phyloP scores from a whole-genome alignment of 1,140 invertebrate genomes.

The Sesamia nonagrioides region DNA sequence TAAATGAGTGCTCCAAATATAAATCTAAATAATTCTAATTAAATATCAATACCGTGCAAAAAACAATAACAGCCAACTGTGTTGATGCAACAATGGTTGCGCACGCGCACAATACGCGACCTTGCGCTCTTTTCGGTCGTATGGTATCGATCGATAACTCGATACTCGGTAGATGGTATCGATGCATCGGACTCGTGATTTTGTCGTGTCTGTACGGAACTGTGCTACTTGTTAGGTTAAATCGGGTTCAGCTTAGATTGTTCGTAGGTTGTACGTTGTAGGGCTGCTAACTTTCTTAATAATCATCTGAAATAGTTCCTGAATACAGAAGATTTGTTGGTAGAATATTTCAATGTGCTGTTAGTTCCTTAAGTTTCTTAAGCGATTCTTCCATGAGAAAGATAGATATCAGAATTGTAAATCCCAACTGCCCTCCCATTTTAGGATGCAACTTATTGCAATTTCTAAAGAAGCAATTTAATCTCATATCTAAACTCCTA shows the following conservation, averaged over 20 bases:
- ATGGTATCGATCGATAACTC: conserved; percentile 23
- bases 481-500: neutral
- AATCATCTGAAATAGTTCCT: neutral
- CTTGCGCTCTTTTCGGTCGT: conserved; percentile 68
- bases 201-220: conserved; percentile 15
- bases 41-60: conserved; percentile 31
- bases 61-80: conserved; percentile 55
- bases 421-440: neutral
- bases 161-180: conserved; percentile 26
- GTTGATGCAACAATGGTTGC: conserved; percentile 58
- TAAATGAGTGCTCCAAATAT: conserved; percentile 36
- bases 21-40: conserved; percentile 39
- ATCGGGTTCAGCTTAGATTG: conserved; percentile 16
- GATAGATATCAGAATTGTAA: too few relatives aligned
- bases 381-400: too few relatives aligned
- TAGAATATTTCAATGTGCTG: too few relatives aligned
- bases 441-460: neutral
- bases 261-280: conserved; percentile 14
- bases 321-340: too few relatives aligned
- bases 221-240: conserved; percentile 32
- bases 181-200: conserved; percentile 31
- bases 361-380: too few relatives aligned
- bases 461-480: neutral
- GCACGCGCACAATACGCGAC: conserved; percentile 59
- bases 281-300: neutral